Evolutionary conservation across 2,113 vertebrate genomes (phyloP).

Genomic region (Melanostigma gelatinosum): DNA sequence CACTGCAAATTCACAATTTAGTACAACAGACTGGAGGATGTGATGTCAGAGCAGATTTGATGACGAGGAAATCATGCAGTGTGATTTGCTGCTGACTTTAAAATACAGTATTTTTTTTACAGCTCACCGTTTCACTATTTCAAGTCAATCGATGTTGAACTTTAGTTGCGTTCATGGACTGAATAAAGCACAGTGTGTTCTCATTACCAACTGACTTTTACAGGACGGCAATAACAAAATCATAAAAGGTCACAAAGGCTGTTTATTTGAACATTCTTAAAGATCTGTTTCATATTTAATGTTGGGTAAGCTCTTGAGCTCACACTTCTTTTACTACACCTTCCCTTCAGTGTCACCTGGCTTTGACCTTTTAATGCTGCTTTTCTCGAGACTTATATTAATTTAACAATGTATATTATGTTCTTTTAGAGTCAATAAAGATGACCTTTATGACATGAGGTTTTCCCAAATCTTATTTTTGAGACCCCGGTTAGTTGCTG

Average conservation of each 20-base stretch:
- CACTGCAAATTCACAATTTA: constrained; percentile 21
- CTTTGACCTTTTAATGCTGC: constrained; percentile 48
- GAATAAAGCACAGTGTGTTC: constrained; percentile 6
- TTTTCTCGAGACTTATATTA: constrained; percentile 42
- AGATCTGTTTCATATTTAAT: constrained; percentile 15
- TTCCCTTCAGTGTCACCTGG: constrained; percentile 54
- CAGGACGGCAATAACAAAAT: neutral
- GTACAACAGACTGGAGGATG: constrained; percentile 2
- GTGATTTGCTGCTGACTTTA: neutral
- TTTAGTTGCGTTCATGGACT: constrained; percentile 12
- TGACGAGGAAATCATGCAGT: neutral
- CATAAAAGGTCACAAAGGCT: neutral
- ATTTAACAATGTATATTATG: constrained; percentile 79
- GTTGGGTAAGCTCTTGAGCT: neutral
- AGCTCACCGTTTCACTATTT: constrained; percentile 25
- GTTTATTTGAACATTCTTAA: constrained; percentile 12
- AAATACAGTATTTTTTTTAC: constrained; percentile 27
- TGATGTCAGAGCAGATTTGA: constrained; percentile 15
- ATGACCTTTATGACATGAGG: constrained; percentile 86
- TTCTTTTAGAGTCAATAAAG: constrained; percentile 91
- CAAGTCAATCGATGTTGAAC: constrained; percentile 20
- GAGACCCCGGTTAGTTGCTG: constrained; percentile 29
- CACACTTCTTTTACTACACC: constrained; percentile 24
- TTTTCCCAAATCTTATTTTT: constrained; percentile 82
- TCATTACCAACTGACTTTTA: constrained; percentile 18